These are phyloP conservation scores for Cyprinus carpio DNA, from an alignment of 2,113 vertebrate genomes.

Conservation along the genomic window DNA sequence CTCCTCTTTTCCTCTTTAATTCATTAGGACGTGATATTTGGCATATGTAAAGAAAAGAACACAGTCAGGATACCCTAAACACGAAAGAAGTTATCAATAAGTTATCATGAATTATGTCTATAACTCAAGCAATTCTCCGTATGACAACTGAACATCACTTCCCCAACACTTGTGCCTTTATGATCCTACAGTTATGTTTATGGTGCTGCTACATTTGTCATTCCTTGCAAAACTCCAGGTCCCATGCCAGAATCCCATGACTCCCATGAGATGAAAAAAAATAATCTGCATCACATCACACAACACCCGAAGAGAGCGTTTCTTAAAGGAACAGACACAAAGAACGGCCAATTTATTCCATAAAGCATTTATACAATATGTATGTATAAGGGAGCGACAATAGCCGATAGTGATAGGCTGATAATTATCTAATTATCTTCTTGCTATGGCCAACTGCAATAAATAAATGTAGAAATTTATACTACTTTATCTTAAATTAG, in stretches of 20 bases:
- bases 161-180: background rate
- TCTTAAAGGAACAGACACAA: background rate
- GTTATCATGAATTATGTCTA: background rate
- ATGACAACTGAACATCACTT: background rate
- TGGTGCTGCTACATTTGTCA: background rate
- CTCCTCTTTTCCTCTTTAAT: background rate
- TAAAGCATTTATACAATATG: background rate
- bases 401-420: background rate
- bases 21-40: background rate
- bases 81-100: background rate
- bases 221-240: background rate
- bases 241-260: background rate
- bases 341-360: background rate
- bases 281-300: background rate
- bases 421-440: background rate
- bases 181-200: background rate
- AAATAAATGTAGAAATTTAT: background rate
- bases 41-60: background rate
- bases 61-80: background rate
- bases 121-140: background rate
- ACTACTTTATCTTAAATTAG: background rate
- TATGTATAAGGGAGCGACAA: no score
- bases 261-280: background rate
- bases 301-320: background rate
- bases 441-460: no score